Evolutionary conservation across 2,797 vertebrate species (phyloP).

Genomic region (Nasua narica): DNA sequence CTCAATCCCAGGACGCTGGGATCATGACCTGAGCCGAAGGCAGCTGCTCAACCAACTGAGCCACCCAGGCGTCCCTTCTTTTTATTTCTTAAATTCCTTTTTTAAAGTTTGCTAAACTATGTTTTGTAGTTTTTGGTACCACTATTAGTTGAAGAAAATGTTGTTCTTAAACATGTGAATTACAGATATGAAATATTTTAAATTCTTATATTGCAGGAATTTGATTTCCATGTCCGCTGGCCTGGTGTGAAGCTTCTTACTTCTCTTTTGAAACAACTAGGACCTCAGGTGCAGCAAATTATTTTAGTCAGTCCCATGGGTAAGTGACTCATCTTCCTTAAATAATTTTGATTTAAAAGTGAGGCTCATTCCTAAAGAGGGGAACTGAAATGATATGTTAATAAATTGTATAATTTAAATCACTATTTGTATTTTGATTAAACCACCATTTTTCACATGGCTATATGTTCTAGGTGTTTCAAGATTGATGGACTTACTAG

Average conservation of each 20-base stretch:
- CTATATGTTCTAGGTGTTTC: conserved; percentile 90
- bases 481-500: conserved; percentile 96
- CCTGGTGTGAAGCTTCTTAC: conserved; percentile 96
- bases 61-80: too few relatives aligned
- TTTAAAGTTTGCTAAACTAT: neutral
- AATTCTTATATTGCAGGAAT: conserved; percentile 87
- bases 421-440: neutral
- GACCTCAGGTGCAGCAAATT: conserved; percentile 93
- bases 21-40: too few relatives aligned
- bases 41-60: too few relatives aligned
- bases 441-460: neutral
- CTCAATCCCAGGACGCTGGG: too few relatives aligned
- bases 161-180: conserved; percentile 31
- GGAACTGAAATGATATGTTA: neutral
- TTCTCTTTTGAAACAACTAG: conserved; percentile 93
- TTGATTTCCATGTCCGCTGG: conserved; percentile 99
- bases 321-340: conserved; percentile 78
- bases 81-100: too few relatives aligned
- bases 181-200: conserved; percentile 38
- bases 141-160: neutral
- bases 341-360: neutral
- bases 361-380: neutral
- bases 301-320: conserved; percentile 98
- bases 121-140: conserved; percentile 14
- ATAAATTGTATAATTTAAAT: neutral